These are phyloP conservation scores for Dioctria linearis DNA, from an alignment of 2,888 invertebrate species.

Conservation along the genomic window DNA sequence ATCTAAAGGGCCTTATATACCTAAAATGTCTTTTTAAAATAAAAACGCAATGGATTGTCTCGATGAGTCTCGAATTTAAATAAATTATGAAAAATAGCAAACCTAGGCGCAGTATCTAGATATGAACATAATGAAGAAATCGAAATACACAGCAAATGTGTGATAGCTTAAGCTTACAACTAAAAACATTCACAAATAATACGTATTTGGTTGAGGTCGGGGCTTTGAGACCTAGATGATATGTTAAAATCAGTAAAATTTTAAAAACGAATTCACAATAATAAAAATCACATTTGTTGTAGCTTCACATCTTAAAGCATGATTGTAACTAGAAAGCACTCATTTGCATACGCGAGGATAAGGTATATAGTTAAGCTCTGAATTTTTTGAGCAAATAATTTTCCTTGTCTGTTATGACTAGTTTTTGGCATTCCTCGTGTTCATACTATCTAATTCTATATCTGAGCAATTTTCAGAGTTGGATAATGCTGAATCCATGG, in stretches of 20 bases:
- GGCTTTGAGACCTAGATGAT: constrained; percentile 7
- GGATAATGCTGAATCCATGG: constrained; percentile 70
- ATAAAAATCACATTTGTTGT: constrained; percentile 45
- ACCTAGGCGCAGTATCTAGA: too few relatives aligned
- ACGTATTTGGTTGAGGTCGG: constrained; percentile 39
- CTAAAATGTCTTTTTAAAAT: constrained; percentile 16
- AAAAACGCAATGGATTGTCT: too few relatives aligned
- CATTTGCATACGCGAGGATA: constrained; percentile 21
- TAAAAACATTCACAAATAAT: constrained; percentile 26
- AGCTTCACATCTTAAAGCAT: constrained; percentile 40
- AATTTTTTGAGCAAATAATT: neutral
- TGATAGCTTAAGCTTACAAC: neutral
- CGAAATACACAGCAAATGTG: too few relatives aligned
- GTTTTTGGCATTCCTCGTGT: constrained; percentile 52
- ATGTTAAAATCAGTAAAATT: constrained; percentile 3
- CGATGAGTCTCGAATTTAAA: too few relatives aligned
- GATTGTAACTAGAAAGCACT: constrained; percentile 40
- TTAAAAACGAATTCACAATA: constrained; percentile 34
- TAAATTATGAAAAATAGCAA: too few relatives aligned
- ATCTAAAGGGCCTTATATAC: neutral
- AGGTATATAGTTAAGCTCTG: neutral
- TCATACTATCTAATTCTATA: constrained; percentile 62
- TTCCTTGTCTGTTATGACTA: constrained; percentile 1
- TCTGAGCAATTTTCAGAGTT: constrained; percentile 71
- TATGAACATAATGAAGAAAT: too few relatives aligned